Base-by-base conservation (phyloP, 2,113 vertebrate genomes). In the Salminus brasiliensis region DNA sequence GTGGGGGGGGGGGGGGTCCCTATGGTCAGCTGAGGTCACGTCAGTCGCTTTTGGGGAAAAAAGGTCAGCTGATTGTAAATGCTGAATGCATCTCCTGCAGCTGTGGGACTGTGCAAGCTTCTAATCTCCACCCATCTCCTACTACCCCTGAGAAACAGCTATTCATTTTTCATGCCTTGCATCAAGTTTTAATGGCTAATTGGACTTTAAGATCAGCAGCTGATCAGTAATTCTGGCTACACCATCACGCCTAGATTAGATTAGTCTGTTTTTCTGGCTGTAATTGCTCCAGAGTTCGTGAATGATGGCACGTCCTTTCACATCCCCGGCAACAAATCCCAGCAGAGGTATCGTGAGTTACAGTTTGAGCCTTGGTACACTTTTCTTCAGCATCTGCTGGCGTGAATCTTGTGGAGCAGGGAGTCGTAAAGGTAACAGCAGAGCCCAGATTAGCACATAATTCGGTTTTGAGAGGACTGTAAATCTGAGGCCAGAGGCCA, bases 381-480 rank as follows among this genome's bases (percentile, higher is more conserved):
- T 25, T 32, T 57, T 47, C 9, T 30, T 5, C 47, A 62, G 62
- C 47, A 74, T 74, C 27, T 15, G 45, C 21, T 52, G 43, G 18
- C 41, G 43, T 57, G 52, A 69, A 78, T 69, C 25, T 57, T 27
- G 43, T 62, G 53, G 27, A 60, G 15, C 36, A 69, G 72, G 30
- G 69, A 25, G 69, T 41, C 74, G 79, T 83, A 86, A 83, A 86
- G 72, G 83, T 78, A 71, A 53, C 59, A 75, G 81, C 76, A 30
- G 67, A 25, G 36, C 53, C 47, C 85, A 88, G 90, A 91, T 92
- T 89, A 88, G 81, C 80, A 74, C 78, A 70, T 71, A 78, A 88
- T 87, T 90, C 86, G 78, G 76, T 89, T 80, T 47, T n/a, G n/a
- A n/a, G n/a, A n/a, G n/a, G n/a, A n/a, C n/a, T n/a, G n/a, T n/a